Conservation (phyloP, 1,140 invertebrate genomes). For the Tachypleus tridentatus region DNA sequence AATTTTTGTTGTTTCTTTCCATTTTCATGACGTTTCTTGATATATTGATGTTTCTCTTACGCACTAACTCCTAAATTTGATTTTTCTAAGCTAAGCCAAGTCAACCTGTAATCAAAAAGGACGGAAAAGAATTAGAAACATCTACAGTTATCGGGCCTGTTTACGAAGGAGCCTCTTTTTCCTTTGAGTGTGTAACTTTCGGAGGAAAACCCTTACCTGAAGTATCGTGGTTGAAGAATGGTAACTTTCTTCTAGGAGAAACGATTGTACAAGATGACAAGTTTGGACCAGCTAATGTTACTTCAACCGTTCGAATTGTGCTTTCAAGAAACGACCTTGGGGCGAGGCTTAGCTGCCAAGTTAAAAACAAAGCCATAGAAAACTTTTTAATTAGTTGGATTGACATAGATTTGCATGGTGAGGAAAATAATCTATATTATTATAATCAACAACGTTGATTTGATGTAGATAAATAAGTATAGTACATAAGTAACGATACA, state of each 20-base stretch:
- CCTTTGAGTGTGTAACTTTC: slow-evolving; percentile 16
- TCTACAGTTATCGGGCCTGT: slow-evolving; percentile 18
- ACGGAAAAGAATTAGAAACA: slow-evolving; percentile 13
- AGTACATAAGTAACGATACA: too few species aligned
- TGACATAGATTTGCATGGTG: slow-evolving; percentile 67
- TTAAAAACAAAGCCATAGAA: slow-evolving; percentile 23
- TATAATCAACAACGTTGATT: too few species aligned
- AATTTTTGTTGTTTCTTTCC: too few species aligned
- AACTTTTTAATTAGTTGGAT: slow-evolving; percentile 45
- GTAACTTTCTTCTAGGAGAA: slow-evolving; percentile 19
- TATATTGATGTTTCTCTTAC: too few species aligned
- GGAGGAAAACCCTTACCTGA: slow-evolving; percentile 58
- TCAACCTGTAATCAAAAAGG: slow-evolving; percentile 15
- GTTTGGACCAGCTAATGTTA: slow-evolving; percentile 49
- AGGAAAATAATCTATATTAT: slow-evolving; percentile 28
- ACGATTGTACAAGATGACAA: slow-evolving; percentile 20
- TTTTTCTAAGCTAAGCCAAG: slow-evolving; percentile 17
- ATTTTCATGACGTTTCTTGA: too few species aligned
- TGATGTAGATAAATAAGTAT: too few species aligned
- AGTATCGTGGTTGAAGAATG: slow-evolving; percentile 56
- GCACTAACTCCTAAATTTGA: background rate
- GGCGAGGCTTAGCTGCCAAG: slow-evolving; percentile 54
- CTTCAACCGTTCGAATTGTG: slow-evolving; percentile 48
- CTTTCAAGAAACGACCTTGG: slow-evolving; percentile 62
- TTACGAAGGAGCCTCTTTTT: slow-evolving; percentile 14